phyloP scores from a whole-genome alignment of 2,888 invertebrate species.

The Allacma fusca region DNA sequence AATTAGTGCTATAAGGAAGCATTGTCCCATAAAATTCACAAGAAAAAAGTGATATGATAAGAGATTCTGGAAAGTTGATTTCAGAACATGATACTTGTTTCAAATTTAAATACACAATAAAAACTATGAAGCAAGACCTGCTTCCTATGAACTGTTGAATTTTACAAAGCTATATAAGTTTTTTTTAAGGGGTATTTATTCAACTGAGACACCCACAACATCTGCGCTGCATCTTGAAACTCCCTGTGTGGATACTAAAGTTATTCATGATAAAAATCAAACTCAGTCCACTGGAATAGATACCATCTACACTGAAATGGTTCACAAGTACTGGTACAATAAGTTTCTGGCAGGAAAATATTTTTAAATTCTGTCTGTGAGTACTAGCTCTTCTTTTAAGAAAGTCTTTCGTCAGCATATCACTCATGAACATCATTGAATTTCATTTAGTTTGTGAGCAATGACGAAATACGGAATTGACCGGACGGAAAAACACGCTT shows the following conservation, averaged over 20 bases:
- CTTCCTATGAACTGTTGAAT: constrained; percentile 7
- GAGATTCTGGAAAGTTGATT: constrained; percentile 11
- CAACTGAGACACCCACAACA: constrained; percentile 3
- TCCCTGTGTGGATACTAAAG: too few relatives aligned
- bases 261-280: too few relatives aligned
- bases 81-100: neutral
- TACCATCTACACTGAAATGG: too few relatives aligned
- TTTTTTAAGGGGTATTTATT: neutral
- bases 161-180: neutral
- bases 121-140: constrained; percentile 6
- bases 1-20: too few relatives aligned
- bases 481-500: neutral
- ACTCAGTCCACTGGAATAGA: too few relatives aligned
- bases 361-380: neutral
- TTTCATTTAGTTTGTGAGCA: neutral
- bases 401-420: neutral
- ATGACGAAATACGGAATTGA: neutral
- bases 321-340: neutral
- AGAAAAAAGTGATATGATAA: neutral
- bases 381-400: neutral
- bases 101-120: neutral
- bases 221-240: too few relatives aligned
- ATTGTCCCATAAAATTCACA: neutral
- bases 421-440: neutral
- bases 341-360: neutral